Conservation (phyloP, 2,888 invertebrate species). For the Eugnorisma glareosa region DNA sequence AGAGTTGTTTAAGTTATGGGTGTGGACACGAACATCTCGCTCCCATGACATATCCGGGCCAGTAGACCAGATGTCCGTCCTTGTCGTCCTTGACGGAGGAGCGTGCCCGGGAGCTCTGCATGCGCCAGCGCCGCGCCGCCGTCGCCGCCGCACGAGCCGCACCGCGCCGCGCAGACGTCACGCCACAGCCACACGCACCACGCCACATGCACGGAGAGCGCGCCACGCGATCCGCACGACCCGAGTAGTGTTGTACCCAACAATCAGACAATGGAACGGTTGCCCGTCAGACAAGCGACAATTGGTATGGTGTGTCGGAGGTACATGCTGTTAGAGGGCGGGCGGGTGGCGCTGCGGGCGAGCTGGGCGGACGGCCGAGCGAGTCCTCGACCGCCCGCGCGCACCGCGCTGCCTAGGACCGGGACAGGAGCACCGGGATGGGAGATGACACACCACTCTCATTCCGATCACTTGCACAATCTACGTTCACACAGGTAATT, state of each 20-base stretch:
- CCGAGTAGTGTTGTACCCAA: constrained; percentile 91
- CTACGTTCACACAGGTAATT: constrained; percentile 74
- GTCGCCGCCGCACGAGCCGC: constrained; percentile 65
- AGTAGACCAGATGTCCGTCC: constrained; percentile 99
- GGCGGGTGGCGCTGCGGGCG: constrained; percentile 82
- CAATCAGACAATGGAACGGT: constrained; percentile 91
- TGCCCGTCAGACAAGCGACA: constrained; percentile 91
- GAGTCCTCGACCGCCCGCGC: constrained; percentile 74
- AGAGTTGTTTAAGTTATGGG: constrained; percentile 84
- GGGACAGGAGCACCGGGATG: constrained; percentile 70
- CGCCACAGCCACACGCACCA: constrained; percentile 73
- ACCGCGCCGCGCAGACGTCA: constrained; percentile 68
- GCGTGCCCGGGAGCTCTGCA: constrained; percentile 95
- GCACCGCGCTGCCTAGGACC: constrained; percentile 68
- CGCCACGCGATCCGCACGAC: constrained; percentile 90
- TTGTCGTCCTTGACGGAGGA: constrained; percentile 99
- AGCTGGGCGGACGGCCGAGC: constrained; percentile 75
- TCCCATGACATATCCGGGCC: constrained; percentile 99
- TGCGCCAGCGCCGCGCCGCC: constrained; percentile 73
- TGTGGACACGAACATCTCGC: constrained; percentile 99
- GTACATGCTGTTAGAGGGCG: constrained; percentile 90
- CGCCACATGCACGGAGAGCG: constrained; percentile 85
- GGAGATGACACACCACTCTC: constrained; percentile 72
- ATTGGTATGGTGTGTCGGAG: constrained; percentile 88
- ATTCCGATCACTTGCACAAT: constrained; percentile 71